Base-by-base conservation (phyloP, 2,113 vertebrate genomes). In the Aspidoscelis tigris region DNA sequence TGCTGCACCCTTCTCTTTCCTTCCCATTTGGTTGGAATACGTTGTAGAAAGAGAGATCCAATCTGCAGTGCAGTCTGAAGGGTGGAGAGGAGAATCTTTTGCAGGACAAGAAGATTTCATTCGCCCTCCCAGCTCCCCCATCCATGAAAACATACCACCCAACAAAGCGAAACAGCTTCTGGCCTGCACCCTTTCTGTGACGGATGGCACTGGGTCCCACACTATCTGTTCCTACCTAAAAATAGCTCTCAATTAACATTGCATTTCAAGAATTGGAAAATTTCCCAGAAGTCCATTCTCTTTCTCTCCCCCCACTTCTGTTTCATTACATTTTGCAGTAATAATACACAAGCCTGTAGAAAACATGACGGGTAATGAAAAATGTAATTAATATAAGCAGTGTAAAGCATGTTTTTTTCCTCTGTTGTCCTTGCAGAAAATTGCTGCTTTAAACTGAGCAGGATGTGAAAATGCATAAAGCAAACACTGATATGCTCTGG, bases 251-350 rank as follows among this genome's bases (percentile, higher is more conserved):
- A 96, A 96, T 97, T 96, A 97, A 97, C 96, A 96, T 95, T 95
- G 96, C 96, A 95, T 97, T 97, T 97, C 95, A 96, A 96, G 95
- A 96, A 96, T 96, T 97, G 96, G 96, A 97, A 96, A 96, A 95
- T 97, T 97, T 97, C 96, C 96, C 96, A 97, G 96, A 96, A 97
- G 95, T 95, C 96, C 95, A 96, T 96, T 97, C 96, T 96, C 96
- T 96, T 86, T 91, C 91, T 91, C 93, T 86, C 88, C 90, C 92
- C 85, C 78, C 92, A 96, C 95, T 96, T 94, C 95, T 96, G 93
- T 97, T 96, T 97, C 96, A 97, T 96, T 97, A 96, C 96, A 96
- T 96, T 97, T 97, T 95, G 96, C 95, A 95, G 95, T 96, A 97
- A 97, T 97, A 96, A 96, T 96, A 96, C 96, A 96, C 95, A 96